A percentile compares a stretch with the other conserved stretches of the same genome.
These are phyloP conservation scores for Laticauda colubrina DNA, from an alignment of 2,113 vertebrate genomes.

Conservation along the genomic window DNA sequence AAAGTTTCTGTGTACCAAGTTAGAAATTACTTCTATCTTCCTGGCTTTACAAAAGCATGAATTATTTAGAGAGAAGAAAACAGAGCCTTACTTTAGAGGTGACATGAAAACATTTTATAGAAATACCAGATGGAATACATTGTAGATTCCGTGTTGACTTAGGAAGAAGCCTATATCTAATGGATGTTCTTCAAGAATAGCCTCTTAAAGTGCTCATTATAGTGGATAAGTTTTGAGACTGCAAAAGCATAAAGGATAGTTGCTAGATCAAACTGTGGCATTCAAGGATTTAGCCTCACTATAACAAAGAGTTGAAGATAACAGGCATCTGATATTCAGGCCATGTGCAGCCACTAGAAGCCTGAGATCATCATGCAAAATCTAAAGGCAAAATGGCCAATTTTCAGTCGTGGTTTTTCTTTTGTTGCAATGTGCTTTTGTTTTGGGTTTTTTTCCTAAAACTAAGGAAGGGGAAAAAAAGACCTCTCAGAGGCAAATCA, in stretches of 20 bases:
- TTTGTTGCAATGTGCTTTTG: background rate
- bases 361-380: background rate
- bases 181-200: background rate
- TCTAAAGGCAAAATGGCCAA: background rate
- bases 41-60: background rate
- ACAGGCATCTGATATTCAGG: background rate
- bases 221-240: background rate
- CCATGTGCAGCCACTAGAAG: background rate
- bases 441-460: background rate
- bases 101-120: background rate
- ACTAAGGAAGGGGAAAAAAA: background rate
- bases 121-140: background rate
- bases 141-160: background rate
- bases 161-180: background rate
- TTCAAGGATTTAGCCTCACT: background rate
- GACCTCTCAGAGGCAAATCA: background rate
- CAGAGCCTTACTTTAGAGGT: background rate
- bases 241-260: background rate
- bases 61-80: background rate
- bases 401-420: background rate
- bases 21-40: background rate
- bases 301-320: background rate
- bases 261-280: background rate
- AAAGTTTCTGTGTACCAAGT: background rate
- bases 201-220: background rate